phyloP scores from a whole-genome alignment of 2,797 vertebrate species.

The Sparus aurata region DNA sequence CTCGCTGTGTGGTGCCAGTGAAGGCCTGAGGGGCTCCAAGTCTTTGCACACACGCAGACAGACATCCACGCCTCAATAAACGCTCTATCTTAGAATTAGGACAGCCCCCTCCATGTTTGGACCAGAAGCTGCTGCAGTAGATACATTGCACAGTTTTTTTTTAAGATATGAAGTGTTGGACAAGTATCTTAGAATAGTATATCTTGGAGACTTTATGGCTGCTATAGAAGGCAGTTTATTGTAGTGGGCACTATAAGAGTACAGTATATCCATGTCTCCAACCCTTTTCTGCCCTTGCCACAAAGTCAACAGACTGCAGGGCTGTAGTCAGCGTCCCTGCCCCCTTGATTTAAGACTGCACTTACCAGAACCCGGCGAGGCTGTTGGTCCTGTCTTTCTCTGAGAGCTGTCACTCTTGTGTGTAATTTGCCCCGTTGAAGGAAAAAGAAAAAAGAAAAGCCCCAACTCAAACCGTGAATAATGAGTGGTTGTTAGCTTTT shows the following conservation, averaged over 20 bases:
- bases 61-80: conserved; percentile 46
- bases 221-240: conserved; percentile 71
- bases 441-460: conserved; percentile 60
- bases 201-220: conserved; percentile 66
- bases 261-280: conserved; percentile 76
- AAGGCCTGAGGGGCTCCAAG: conserved; percentile 30
- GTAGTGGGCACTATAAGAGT: conserved; percentile 63
- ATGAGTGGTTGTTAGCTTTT: conserved; percentile 89
- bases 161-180: conserved; percentile 62
- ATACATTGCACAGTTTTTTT: conserved; percentile 53
- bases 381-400: conserved; percentile 79
- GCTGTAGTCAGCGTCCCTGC: conserved; percentile 80
- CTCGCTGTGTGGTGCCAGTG: conserved; percentile 26
- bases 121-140: conserved; percentile 47
- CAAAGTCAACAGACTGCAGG: conserved; percentile 86
- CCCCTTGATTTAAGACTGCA: conserved; percentile 86
- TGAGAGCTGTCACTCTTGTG: conserved; percentile 88
- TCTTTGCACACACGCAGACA: conserved; percentile 27
- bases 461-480: conserved; percentile 86
- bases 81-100: conserved; percentile 58
- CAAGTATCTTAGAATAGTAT: conserved; percentile 61
- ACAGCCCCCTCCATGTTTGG: conserved; percentile 32
- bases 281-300: conserved; percentile 80
- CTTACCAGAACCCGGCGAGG: conserved; percentile 80
- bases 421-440: conserved; percentile 83